Percentiles rank a stretch among this genome's conserved stretches.
Conservation (phyloP, 2,113 vertebrate species). For the Nematolebias whitei region DNA sequence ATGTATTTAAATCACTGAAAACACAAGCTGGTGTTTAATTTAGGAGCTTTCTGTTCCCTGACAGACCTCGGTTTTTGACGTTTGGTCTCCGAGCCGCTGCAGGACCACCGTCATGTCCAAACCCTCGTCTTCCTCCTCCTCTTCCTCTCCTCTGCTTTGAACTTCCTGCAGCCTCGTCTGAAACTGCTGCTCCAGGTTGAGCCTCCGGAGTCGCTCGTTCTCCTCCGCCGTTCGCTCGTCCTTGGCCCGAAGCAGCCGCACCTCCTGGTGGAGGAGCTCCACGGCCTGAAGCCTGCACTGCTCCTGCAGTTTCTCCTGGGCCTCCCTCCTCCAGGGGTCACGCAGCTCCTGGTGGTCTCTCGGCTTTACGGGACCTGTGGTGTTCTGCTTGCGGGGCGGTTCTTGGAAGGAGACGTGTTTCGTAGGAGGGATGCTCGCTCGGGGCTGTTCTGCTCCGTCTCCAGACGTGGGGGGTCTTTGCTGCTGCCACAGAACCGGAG, state of each 20-base stretch:
- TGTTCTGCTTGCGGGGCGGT: slow-evolving; percentile 78
- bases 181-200: slow-evolving; percentile 93
- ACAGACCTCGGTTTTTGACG: slow-evolving; percentile 7
- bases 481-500: slow-evolving; percentile 46
- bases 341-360: slow-evolving; percentile 76
- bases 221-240: slow-evolving; percentile 81
- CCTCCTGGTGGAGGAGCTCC: slow-evolving; percentile 86
- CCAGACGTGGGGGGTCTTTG: slow-evolving; percentile 49
- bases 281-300: slow-evolving; percentile 79
- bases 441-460: slow-evolving; percentile 71
- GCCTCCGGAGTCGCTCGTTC: slow-evolving; percentile 83
- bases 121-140: slow-evolving; percentile 91
- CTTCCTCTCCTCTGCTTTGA: slow-evolving; percentile 85
- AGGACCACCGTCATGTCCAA: slow-evolving; percentile 83
- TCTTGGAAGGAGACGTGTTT: slow-evolving; percentile 89
- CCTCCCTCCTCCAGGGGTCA: slow-evolving; percentile 88
- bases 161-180: slow-evolving; percentile 90
- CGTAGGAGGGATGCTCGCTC: slow-evolving; percentile 65
- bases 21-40: no score
- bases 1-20: no score
- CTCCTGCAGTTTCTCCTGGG: slow-evolving; percentile 85
- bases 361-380: slow-evolving; percentile 67
- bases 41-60: not conserved
- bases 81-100: slow-evolving; percentile 84
- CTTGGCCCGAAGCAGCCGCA: slow-evolving; percentile 85